Evolutionary conservation across 37 sponge, comb jelly and placozoan species (phyloP).

Genomic region (Amphimedon queenslandica): DNA sequence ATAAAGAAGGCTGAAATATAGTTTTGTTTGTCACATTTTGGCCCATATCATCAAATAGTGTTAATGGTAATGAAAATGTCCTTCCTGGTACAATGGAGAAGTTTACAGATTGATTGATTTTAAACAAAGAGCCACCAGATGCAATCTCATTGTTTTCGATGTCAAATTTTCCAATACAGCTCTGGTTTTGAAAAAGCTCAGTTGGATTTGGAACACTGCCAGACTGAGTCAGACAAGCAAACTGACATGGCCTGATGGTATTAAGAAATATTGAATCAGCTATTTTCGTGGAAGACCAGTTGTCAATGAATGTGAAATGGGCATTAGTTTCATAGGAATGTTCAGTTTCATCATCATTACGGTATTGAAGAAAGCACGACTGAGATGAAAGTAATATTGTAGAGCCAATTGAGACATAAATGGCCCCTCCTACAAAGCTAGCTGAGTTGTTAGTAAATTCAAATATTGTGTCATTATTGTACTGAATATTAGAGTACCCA

Average conservation of each 20-base stretch:
- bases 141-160: background rate
- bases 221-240: background rate
- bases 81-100: background rate
- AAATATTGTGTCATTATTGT: background rate
- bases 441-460: too few relatives aligned
- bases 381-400: background rate
- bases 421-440: background rate
- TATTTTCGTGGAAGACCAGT: background rate
- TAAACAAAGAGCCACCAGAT: background rate
- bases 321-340: background rate
- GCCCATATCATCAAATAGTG: background rate
- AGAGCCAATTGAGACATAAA: background rate
- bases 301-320: background rate
- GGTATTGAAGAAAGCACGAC: too few relatives aligned
- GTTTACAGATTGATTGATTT: background rate
- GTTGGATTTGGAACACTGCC: background rate
- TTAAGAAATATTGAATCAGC: background rate
- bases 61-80: background rate
- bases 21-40: background rate
- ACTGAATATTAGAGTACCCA: too few relatives aligned
- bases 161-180: background rate
- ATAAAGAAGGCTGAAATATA: background rate
- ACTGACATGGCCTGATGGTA: background rate
- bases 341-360: background rate
- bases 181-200: background rate